Evolutionary conservation across 2,797 vertebrate species (phyloP).

Genomic region (Florisuga fusca): DNA sequence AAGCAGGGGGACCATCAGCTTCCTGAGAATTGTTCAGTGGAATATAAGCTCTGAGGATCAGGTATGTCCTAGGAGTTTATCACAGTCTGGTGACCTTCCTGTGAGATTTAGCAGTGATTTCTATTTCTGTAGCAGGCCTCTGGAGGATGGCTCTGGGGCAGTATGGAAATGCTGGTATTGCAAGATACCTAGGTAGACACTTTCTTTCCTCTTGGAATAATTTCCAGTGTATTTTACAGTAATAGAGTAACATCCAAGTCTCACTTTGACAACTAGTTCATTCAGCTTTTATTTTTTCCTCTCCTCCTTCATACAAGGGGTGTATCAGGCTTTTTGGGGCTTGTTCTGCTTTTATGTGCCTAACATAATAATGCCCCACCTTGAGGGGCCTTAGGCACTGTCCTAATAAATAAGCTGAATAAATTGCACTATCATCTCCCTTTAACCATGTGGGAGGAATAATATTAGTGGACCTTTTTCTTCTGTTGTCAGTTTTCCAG

Average conservation of each 20-base stretch:
- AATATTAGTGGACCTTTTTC: not conserved
- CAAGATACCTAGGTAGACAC: not conserved
- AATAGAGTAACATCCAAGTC: not conserved
- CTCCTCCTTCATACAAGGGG: not conserved
- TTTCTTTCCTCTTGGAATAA: not conserved
- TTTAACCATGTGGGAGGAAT: not conserved
- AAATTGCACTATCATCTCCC: not conserved
- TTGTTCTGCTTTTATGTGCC: slow-evolving; percentile 4
- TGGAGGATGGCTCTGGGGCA: not conserved
- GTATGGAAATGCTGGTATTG: not conserved
- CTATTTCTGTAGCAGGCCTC: not conserved
- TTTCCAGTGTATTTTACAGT: not conserved
- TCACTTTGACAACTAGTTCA: not conserved
- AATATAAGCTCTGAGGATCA: not conserved
- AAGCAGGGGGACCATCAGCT: not conserved
- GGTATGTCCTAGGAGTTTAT: not conserved
- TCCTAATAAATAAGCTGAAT: slow-evolving; percentile 27
- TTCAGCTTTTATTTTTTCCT: not conserved
- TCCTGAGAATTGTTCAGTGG: not conserved
- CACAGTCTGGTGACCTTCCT: not conserved
- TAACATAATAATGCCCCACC: not conserved
- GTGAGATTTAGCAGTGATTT: not conserved
- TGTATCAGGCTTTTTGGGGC: not conserved
- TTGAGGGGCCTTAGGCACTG: not conserved
- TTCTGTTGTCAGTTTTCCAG: not conserved